These are phyloP conservation scores for Eupithecia pulchellata DNA, from an alignment of 2,888 invertebrate genomes.

Conservation along the genomic window DNA sequence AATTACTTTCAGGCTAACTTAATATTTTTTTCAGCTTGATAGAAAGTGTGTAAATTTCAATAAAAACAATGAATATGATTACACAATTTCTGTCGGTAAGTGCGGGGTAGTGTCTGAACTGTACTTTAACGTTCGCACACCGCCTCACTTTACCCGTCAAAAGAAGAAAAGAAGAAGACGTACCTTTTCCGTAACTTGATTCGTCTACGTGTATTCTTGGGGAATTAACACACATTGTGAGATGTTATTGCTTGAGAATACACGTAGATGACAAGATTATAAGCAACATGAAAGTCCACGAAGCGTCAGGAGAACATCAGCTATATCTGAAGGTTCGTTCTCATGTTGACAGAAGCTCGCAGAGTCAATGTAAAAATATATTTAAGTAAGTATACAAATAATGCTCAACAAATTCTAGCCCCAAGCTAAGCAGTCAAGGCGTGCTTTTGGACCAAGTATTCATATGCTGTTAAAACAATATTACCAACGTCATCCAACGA, in stretches of 20 bases:
- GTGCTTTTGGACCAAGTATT: not conserved
- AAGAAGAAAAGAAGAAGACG: conserved; percentile 42
- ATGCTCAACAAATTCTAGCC: too few species aligned
- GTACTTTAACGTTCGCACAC: conserved; percentile 17
- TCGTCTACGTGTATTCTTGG: conserved; percentile 99
- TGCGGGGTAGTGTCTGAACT: conserved; percentile 24
- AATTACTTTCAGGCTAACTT: not conserved
- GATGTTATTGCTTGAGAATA: conserved; percentile 99
- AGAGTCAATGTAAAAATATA: too few species aligned
- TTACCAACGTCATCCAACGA: not conserved
- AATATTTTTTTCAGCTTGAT: conserved; percentile 23
- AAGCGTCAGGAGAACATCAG: not conserved
- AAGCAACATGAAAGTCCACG: conserved; percentile 56
- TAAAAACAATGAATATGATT: conserved; percentile 29
- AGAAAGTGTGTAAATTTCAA: conserved; percentile 37
- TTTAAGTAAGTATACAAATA: too few species aligned
- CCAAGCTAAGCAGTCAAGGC: too few species aligned
- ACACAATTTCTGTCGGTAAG: conserved; percentile 37
- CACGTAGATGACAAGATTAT: conserved; percentile 96
- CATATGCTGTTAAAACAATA: not conserved
- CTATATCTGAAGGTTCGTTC: not conserved
- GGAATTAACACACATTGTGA: conserved; percentile 97
- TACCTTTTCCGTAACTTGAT: conserved; percentile 83
- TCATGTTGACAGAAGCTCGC: not conserved
- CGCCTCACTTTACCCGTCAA: conserved; percentile 22